Base-by-base conservation (phyloP, 2,888 invertebrate species). In the Melangyna quadrimaculata region DNA sequence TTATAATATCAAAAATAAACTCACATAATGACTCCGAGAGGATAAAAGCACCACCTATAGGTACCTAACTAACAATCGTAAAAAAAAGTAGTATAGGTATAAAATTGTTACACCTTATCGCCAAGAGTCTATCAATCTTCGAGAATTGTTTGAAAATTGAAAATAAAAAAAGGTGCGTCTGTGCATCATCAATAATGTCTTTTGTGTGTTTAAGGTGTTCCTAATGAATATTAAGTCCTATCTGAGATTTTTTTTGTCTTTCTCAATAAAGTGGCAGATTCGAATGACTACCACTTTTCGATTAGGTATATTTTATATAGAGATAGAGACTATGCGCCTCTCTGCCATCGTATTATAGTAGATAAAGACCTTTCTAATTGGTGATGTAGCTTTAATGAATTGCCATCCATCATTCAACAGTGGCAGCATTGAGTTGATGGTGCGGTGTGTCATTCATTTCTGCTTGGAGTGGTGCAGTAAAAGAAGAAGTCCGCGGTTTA, bases 341-440 rank as follows among this genome's bases (percentile, higher is more conserved):
- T 37, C 37, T 59, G 51, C 24, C 3, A 14, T n/a, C 4, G 14
- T 51, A 27, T 6, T 40, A 57, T 10, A 10, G 61, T 14, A 57
- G 48, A 65, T 67, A 67, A 51, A 43, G 57, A 78, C 81, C 77
- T 81, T 77, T 86, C 86, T 77, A 86, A 86, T 86, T 86, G 77
- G 86, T 77, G 77, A 71, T 70, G 70, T 80, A 80, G 86, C 77
- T 78, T 78, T 81, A 86, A 86, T 81, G 80, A 86, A 73, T 69
- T 69, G 57, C 77, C 72, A 86, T 86, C 77, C 77, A 81, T 86
- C 80, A 86, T 73, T 77, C 37, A 51, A 40, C 27, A 40, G 63
- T 61, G 63, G 63, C 59, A 53, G n/a, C n/a, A n/a, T n/a, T n/a
- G n/a, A n/a, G 14, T 29, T n/a, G 53, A 55, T 32, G 17, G 17